These are phyloP conservation scores for Nemotelus nigrinus DNA, from an alignment of 2,888 invertebrate genomes.

Conservation along the genomic window DNA sequence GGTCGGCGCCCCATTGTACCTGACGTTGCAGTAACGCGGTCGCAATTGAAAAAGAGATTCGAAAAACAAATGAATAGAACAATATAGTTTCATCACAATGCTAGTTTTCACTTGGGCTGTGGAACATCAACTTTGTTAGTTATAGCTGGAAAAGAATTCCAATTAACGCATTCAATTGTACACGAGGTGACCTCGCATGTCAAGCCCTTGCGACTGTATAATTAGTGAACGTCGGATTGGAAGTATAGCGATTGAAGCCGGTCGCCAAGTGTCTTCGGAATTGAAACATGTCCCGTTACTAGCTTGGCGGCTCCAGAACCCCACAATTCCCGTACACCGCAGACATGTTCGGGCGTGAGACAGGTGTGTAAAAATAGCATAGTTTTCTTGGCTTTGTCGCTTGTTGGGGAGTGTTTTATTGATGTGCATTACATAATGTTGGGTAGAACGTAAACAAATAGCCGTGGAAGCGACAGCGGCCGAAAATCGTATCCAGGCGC, in stretches of 20 bases:
- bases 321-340: not conserved
- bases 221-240: not conserved
- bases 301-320: not conserved
- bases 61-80: conserved; percentile 27
- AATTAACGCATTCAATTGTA: no score
- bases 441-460: conserved; percentile 17
- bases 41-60: not conserved
- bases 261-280: not conserved
- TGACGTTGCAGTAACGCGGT: conserved; percentile 14
- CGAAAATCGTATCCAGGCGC: not conserved
- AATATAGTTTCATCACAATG: no score
- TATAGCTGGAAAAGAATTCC: no score
- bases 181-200: no score
- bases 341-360: not conserved
- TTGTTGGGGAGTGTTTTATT: not conserved
- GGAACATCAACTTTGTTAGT: no score
- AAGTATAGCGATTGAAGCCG: not conserved
- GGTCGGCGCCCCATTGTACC: conserved; percentile 30
- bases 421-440: conserved; percentile 23
- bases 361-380: not conserved
- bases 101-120: no score
- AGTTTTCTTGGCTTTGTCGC: not conserved
- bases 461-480: not conserved
- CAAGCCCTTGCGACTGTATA: no score
- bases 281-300: not conserved